Evolutionary conservation across 2,113 vertebrate genomes (phyloP).

Genomic region (Saccopteryx bilineata): DNA sequence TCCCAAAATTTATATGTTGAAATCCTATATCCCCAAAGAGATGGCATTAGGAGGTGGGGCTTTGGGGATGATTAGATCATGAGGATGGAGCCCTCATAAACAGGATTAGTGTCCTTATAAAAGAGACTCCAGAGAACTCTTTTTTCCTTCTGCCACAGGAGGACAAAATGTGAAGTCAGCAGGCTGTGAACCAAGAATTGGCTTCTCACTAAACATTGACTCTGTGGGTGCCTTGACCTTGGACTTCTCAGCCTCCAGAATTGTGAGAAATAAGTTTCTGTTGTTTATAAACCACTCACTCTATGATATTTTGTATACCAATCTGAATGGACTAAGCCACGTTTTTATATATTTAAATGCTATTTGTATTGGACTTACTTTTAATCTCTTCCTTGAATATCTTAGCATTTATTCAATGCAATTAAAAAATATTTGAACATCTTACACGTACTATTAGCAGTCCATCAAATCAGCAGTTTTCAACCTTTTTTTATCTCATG

Average conservation of each 20-base stretch:
- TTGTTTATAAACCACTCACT: background rate
- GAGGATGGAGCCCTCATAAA: background rate
- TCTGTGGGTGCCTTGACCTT: background rate
- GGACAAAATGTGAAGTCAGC: background rate
- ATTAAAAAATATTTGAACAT: conserved; percentile 31
- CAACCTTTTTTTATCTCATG: no score
- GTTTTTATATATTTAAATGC: background rate
- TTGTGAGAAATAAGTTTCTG: background rate
- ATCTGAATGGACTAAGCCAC: background rate
- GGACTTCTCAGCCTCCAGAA: background rate
- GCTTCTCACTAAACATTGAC: background rate
- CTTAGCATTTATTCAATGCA: background rate
- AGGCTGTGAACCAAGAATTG: background rate
- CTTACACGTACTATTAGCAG: background rate
- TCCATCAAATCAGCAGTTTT: background rate
- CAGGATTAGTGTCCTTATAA: background rate
- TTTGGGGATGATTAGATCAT: background rate
- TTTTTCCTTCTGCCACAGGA: background rate
- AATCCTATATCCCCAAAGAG: background rate
- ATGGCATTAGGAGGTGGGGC: background rate
- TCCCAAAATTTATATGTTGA: background rate
- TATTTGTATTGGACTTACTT: background rate
- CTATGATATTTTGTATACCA: background rate
- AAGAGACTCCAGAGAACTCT: background rate
- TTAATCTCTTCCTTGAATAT: background rate